Base-by-base conservation (phyloP, 1,140 invertebrate species). In the Eurosta solidaginis region DNA sequence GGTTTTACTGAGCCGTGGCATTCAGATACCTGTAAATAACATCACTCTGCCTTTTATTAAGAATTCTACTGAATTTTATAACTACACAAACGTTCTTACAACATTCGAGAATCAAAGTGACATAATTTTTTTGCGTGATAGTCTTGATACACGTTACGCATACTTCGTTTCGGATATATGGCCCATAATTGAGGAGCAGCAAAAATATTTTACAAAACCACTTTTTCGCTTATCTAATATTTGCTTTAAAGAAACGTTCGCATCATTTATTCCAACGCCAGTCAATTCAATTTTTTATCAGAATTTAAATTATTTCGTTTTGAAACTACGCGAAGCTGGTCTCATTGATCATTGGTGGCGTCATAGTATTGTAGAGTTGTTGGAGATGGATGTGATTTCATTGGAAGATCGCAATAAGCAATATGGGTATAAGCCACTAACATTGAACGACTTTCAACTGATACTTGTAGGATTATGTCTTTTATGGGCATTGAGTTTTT, bases 171-270 rank as follows among this genome's bases (percentile, higher is more conserved):
- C 47, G 7, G 75, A 45, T 25, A 50, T 47, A 17, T 77, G 75
- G 75, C 6, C 50, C 36, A 40, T 54, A n/a, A 52, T 52, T 36
- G 36, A 77, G 17, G 49, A 77, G 33, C 29, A 54, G 14, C 75
- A 77, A 12, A 77, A 77, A 40, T 77, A 47, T 27, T 77, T 54
- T 17, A 10, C 75, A 17, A 44, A 29, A 2, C 75, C 75, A 6
- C 49, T 77, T 0, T 77, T 77, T 54, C 75, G 75, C 22, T 12
- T 77, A 36, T 54, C 75, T 1, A 12, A 77, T 7, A 77, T 77
- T 29, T 77, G 75, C 17, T 52, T 50, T n/a, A 10, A 6, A 5
- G n/a, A 27, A n/a, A 75, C 20, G n/a, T n/a, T 42, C 3, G 29
- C 29, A 25, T 20, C 45, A 42, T 36, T 44, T 45, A 17, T 75